A percentile compares a stretch with the other conserved stretches of the same genome.
These are phyloP conservation scores for Epinotia brunnichana DNA, from an alignment of 2,888 invertebrate genomes.

Conservation along the genomic window DNA sequence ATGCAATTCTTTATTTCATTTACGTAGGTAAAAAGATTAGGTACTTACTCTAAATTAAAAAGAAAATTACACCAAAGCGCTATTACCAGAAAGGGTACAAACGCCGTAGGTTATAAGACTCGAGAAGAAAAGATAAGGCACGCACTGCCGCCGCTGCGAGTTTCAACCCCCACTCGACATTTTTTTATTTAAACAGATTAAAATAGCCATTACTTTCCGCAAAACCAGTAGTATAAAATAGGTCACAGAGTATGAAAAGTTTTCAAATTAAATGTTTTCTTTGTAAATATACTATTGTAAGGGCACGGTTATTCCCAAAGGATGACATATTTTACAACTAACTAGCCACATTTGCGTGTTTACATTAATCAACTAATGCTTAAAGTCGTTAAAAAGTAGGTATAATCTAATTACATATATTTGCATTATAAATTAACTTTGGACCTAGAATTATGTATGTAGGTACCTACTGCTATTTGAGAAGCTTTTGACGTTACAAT, in stretches of 20 bases:
- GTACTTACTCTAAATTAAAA: slow-evolving; percentile 15
- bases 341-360: neutral
- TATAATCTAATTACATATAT: neutral
- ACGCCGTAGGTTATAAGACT: slow-evolving; percentile 58
- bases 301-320: neutral
- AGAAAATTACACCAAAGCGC: slow-evolving; percentile 45
- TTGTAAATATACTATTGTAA: neutral
- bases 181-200: slow-evolving; percentile 57
- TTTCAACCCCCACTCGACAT: slow-evolving; percentile 65
- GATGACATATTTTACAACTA: slow-evolving; percentile 7
- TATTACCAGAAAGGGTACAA: slow-evolving; percentile 53
- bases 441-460: neutral
- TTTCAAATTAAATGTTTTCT: neutral
- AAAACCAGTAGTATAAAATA: neutral
- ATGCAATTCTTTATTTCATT: neutral
- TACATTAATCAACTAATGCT: neutral
- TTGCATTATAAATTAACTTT: neutral
- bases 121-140: slow-evolving; percentile 74
- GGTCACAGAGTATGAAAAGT: too few species aligned
- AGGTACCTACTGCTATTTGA: neutral
- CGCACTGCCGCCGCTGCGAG: slow-evolving; percentile 70
- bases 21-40: neutral
- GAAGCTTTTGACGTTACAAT: neutral
- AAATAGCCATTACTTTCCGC: slow-evolving; percentile 15
- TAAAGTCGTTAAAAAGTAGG: neutral